A percentile compares a stretch with the other conserved stretches of the same genome.
Conservation (phyloP, 2,888 invertebrate species). For the Neoascia interrupta region DNA sequence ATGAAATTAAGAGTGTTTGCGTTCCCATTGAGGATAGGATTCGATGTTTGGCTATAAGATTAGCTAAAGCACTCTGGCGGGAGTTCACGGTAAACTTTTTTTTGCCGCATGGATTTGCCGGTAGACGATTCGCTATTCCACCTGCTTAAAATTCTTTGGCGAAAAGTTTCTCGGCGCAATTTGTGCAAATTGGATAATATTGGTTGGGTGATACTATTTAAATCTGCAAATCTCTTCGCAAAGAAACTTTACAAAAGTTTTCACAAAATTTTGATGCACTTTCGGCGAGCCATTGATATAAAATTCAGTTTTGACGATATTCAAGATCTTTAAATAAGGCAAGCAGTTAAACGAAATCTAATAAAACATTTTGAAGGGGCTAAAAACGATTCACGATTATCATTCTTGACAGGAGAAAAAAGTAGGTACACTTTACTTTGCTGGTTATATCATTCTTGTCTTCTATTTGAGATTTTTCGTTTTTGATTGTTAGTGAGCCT, state of each 20-base stretch:
- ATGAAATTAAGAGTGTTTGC: slow-evolving; percentile 37
- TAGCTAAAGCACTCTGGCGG: slow-evolving; percentile 10
- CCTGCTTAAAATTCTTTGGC: not conserved
- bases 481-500: no score
- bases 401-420: no score
- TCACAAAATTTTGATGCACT: no score
- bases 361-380: not conserved
- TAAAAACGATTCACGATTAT: not conserved
- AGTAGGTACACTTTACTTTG: no score
- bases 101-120: slow-evolving; percentile 6
- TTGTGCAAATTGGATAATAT: slow-evolving; percentile 44
- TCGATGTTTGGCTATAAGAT: slow-evolving; percentile 23
- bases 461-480: no score
- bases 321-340: not conserved
- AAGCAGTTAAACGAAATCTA: not conserved
- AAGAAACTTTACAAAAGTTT: no score
- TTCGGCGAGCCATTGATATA: not conserved
- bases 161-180: slow-evolving; percentile 12
- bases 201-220: slow-evolving; percentile 22
- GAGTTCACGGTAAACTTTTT: slow-evolving; percentile 9
- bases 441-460: no score
- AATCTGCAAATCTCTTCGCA: not conserved
- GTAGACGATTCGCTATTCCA: slow-evolving; percentile 2
- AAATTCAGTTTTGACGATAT: not conserved
- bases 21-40: slow-evolving; percentile 17